Conservation (phyloP, 2,888 invertebrate species). For the Clivina fossor region DNA sequence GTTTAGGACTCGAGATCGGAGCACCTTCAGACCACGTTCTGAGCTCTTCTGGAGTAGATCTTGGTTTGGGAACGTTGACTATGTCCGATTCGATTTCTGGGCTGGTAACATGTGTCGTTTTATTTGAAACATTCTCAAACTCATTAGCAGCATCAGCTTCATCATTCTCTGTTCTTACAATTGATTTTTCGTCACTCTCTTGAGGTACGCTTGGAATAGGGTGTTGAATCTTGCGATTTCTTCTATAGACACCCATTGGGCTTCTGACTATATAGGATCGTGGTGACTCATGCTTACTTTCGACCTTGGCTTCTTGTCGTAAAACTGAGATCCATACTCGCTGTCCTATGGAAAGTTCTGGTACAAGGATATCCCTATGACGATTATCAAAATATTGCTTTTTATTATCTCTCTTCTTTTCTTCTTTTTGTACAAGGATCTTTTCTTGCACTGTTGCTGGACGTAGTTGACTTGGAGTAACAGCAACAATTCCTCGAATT, state of each 20-base stretch:
- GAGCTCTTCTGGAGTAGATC: no score
- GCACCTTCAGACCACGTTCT: no score
- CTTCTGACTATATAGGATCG: conserved; percentile 32
- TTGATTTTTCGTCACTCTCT: no score
- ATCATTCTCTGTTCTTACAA: no score
- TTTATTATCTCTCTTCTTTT: conserved; percentile 27
- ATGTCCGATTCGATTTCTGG: conserved; percentile 30
- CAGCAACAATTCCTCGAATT: conserved; percentile 38
- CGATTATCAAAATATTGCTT: conserved; percentile 36
- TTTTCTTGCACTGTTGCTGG: conserved; percentile 13
- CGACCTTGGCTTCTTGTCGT: conserved; percentile 33
- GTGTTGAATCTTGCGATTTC: conserved; percentile 2
- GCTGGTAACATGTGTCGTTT: conserved; percentile 3
- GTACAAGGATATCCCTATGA: conserved; percentile 35
- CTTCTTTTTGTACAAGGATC: conserved; percentile 28
- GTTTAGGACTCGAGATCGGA: no score
- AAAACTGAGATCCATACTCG: conserved; percentile 42
- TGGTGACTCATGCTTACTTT: conserved; percentile 13
- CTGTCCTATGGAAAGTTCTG: conserved; percentile 35
- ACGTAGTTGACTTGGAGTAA: conserved; percentile 17
- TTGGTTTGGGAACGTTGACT: conserved; percentile 26
- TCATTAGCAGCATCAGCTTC: no score
- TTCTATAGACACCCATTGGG: conserved; percentile 11
- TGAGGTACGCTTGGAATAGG: no score
- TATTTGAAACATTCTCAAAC: no score